Conservation (phyloP, 1,140 invertebrate genomes). For the Leptoteleia sp. region DNA sequence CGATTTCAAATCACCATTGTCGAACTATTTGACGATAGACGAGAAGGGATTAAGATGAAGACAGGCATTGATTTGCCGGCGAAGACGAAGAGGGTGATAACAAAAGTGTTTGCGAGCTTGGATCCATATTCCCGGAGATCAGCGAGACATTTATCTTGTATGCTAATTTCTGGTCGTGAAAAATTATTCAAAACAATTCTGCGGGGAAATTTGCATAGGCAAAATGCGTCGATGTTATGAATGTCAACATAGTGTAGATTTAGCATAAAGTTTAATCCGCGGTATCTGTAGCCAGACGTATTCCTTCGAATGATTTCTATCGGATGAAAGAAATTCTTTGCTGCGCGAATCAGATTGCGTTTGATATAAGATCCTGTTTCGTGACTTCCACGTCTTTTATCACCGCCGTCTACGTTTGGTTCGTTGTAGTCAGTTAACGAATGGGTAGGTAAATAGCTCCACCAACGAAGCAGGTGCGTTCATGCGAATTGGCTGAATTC, state of each 20-base stretch:
- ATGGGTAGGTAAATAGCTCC: constrained; percentile 71
- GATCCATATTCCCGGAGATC: constrained; percentile 2
- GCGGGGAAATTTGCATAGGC: constrained; percentile 7
- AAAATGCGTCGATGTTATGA: constrained; percentile 33
- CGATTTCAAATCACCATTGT: constrained; percentile 60
- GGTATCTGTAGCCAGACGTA: constrained; percentile 21
- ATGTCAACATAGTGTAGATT: constrained; percentile 50
- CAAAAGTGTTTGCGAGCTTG: constrained; percentile 25
- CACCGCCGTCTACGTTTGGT: constrained; percentile 67
- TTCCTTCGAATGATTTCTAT: constrained; percentile 30
- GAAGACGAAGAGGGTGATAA: background rate
- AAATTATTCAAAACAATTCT: constrained; percentile 48
- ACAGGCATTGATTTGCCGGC: constrained; percentile 69
- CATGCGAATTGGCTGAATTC: constrained; percentile 73
- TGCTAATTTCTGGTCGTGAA: constrained; percentile 18
- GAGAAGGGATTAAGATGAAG: constrained; percentile 68
- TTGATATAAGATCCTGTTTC: constrained; percentile 58
- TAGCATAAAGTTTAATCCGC: constrained; percentile 39
- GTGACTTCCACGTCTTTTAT: constrained; percentile 61
- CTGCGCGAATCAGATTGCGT: constrained; percentile 41
- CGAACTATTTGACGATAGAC: constrained; percentile 67
- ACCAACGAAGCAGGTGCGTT: constrained; percentile 63
- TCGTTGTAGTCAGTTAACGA: constrained; percentile 69
- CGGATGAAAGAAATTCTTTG: constrained; percentile 35
- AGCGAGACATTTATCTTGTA: constrained; percentile 4